Percentiles rank a stretch among this genome's conserved stretches.
phyloP scores from a whole-genome alignment of 2,888 invertebrate genomes.

The Halictus ligatus region DNA sequence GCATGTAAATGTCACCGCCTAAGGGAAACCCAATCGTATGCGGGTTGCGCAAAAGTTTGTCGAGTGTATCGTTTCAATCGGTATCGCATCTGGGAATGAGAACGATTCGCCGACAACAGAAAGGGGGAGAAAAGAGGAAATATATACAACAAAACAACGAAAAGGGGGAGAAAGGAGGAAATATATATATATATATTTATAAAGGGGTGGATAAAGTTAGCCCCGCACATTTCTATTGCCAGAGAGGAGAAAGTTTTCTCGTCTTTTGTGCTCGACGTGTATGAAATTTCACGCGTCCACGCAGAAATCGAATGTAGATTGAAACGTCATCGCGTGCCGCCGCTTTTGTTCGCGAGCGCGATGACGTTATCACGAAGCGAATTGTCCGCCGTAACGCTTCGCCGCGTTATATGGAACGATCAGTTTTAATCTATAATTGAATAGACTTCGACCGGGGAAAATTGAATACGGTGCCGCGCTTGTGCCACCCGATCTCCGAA shows the following conservation, averaged over 20 bases:
- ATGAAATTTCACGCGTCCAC: conserved; percentile 38
- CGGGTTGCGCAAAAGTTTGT: conserved; percentile 53
- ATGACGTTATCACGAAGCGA: conserved; percentile 25
- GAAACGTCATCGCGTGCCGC: conserved; percentile 36
- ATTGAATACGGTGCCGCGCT: neutral
- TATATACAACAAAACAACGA: neutral
- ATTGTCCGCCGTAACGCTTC: neutral
- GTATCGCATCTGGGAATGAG: conserved; percentile 36
- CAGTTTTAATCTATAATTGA: conserved; percentile 17
- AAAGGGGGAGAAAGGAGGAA: conserved; percentile 3
- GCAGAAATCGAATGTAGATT: conserved; percentile 41
- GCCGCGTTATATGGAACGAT: neutral
- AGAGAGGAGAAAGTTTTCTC: conserved; percentile 34
- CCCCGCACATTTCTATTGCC: neutral
- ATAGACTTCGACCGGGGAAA: neutral
- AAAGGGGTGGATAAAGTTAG: neutral
- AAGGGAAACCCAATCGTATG: conserved; percentile 48
- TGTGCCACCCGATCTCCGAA: neutral
- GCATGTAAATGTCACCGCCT: conserved; percentile 47
- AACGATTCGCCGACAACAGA: neutral
- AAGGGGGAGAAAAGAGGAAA: conserved; percentile 1
- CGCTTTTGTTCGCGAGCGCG: conserved; percentile 18
- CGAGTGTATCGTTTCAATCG: conserved; percentile 42
- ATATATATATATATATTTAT: no score
- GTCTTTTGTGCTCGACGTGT: conserved; percentile 17